A percentile compares a stretch with the other conserved stretches of the same genome.
Conservation (phyloP, 30 jellyfish, hydroid and myxozoan genomes). For the Rhopilema esculentum region DNA sequence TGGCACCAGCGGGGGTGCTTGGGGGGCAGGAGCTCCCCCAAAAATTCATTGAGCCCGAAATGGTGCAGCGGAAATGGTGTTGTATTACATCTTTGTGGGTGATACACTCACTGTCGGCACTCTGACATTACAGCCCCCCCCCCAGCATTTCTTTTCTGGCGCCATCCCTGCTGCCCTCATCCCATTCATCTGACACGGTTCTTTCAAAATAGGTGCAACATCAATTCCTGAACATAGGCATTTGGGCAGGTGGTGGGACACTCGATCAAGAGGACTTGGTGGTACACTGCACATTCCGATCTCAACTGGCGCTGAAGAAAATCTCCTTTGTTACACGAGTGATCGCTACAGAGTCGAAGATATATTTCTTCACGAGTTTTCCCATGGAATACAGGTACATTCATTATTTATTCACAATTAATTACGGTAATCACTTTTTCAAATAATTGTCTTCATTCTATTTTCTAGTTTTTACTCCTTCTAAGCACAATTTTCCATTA, state of each 20-base stretch:
- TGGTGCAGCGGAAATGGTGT: no score
- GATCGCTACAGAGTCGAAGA: constrained; percentile 74
- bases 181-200: background rate
- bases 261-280: constrained; percentile 79
- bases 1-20: no score
- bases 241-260: constrained; percentile 79
- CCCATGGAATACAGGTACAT: constrained; percentile 75
- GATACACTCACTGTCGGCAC: no score
- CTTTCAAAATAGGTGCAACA: constrained; percentile 36
- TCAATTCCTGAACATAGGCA: constrained; percentile 82
- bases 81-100: no score
- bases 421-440: background rate
- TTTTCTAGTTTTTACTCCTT: background rate
- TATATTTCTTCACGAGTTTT: constrained; percentile 76
- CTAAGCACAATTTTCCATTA: no score
- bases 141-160: no score
- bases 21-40: no score
- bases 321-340: constrained; percentile 49
- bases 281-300: constrained; percentile 80
- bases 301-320: constrained; percentile 82
- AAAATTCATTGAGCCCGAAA: no score
- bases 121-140: no score
- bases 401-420: background rate
- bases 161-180: background rate
- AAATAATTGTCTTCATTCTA: background rate